Evolutionary conservation across 2,797 vertebrate species (phyloP), one percentile per base, ranked within the genome.

Genomic region (Myotis daubentonii): DNA sequence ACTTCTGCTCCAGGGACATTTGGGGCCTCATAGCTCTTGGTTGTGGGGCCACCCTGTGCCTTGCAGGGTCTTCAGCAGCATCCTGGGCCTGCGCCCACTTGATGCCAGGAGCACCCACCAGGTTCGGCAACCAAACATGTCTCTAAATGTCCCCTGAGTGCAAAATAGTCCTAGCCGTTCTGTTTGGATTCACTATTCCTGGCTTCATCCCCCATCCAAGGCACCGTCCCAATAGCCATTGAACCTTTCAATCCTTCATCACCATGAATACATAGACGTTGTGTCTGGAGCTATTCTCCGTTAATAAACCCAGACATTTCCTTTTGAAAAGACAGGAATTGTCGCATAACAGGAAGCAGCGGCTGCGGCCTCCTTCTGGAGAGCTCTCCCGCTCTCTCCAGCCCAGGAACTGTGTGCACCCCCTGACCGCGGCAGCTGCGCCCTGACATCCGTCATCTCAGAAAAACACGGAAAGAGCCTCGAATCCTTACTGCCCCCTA

Each of bases 401-500:
- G 81, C 97, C 89, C 95, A 23, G 84, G 92, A 96, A 95, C 97
- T 71, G 95, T 85, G 96, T 96, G 85, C 95, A 95, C 81, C 95
- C 90, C 96, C 89, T 95, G 96, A 97, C 98, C 94, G 83, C 72
- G 95, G 94, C 97, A 97, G 98, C 97, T 96, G 89, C 97, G 94
- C 91, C 82, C 30, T 44, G 97, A 97, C 95, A 97, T 97, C 97
- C 93, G 75, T 98, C 98, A 97, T 95, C 94, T 94, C 97, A 78
- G 93, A 96, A 68, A 96, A 97, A 76, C 57, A 94, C 25, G 0
- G 62, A 96, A 92, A 95, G 92, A 97, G 96, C 95, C 91, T 95
- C 51, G 95, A 97, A 88, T 97, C 95, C 98, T 97, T 98, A 98
- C 98, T 98, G 98, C 98, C 98, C 98, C 98, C 98, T 98, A 97